Evolutionary conservation across 2,113 vertebrate genomes (phyloP), one percentile per base, ranked within the genome.

Genomic region (Mustelus asterias): DNA sequence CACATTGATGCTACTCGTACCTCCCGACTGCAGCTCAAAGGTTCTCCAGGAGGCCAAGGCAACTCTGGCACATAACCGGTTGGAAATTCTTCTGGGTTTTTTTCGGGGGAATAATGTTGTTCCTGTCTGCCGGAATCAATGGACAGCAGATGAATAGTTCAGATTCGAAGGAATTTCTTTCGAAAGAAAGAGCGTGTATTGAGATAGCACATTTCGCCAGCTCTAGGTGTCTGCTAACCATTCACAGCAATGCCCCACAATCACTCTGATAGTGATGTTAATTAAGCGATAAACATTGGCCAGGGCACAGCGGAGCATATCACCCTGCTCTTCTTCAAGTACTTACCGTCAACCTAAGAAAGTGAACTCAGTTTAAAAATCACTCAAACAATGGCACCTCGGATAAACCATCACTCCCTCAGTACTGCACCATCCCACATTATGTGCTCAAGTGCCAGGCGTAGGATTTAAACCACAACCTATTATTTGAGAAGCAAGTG

Each of bases 41-140:
- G 92, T 69, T 94, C 92, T 10, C 22, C n/a, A 94, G 92, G 92
- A 69, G 63, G 10, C 92, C 92, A 37, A 69, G 92, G 92, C 63
- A 41, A 8, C 92, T 41, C 92, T 69, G 92, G 92, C 63, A 94
- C 63, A 20, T 22, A 18, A 7, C 18, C 18, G n/a, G 20, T n/a
- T 37, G 60, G 26, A 58, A 89, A 89, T 7, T 89, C 54, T 6
- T 58, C 13, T 89, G 10, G 44, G 85, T 54, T 88, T 24, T 54
- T 37, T 16, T 20, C 29, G 70, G 29, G 69, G 22, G 5, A 29
- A 29, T 20, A 72, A 86, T 16, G 22, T 22, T 16, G 18, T 22
- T 14, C 18, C 14, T 16, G 29, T 60, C 26, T 63, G 54, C 3
- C 13, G 33, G 29, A 26, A 10, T 65, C 22, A 94, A 0, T 41